phyloP scores from a whole-genome alignment of 2,113 vertebrate genomes.

The Neogale vison region DNA sequence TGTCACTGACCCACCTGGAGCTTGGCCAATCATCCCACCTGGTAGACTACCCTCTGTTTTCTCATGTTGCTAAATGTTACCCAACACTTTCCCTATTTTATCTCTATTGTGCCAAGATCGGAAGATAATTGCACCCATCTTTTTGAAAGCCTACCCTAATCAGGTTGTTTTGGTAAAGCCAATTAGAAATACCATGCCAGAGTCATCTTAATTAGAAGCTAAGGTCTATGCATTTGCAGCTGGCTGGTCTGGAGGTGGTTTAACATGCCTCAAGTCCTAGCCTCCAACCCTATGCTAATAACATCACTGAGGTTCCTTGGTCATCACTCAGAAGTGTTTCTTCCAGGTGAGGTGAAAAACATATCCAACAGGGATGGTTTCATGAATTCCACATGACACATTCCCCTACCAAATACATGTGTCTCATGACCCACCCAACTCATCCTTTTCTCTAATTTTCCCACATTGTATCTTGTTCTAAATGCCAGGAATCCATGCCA shows the following conservation, averaged over 20 bases:
- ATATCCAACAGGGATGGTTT: not conserved
- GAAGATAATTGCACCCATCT: not conserved
- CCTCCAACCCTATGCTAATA: not conserved
- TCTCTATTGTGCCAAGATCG: not conserved
- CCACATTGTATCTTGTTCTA: not conserved
- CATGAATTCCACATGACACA: not conserved
- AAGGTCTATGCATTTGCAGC: rapidly evolving
- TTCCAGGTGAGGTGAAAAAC: not conserved
- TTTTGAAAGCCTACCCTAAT: not conserved
- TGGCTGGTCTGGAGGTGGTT: rapidly evolving
- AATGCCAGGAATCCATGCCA: not conserved
- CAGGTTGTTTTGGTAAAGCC: not conserved
- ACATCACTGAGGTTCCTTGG: not conserved
- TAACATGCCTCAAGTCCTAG: not conserved
- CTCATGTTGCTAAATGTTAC: not conserved
- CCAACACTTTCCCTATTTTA: not conserved
- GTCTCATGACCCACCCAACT: not conserved
- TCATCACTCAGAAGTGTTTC: not conserved
- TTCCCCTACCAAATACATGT: not conserved
- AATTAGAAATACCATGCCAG: not conserved
- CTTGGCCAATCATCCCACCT: not conserved
- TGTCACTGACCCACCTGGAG: rapidly evolving
- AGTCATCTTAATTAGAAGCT: not conserved
- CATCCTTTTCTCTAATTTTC: not conserved
- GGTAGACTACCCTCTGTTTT: not conserved